phyloP scores from a whole-genome alignment of 2,888 invertebrate genomes.

The Caenorhabditis sulstoni region DNA sequence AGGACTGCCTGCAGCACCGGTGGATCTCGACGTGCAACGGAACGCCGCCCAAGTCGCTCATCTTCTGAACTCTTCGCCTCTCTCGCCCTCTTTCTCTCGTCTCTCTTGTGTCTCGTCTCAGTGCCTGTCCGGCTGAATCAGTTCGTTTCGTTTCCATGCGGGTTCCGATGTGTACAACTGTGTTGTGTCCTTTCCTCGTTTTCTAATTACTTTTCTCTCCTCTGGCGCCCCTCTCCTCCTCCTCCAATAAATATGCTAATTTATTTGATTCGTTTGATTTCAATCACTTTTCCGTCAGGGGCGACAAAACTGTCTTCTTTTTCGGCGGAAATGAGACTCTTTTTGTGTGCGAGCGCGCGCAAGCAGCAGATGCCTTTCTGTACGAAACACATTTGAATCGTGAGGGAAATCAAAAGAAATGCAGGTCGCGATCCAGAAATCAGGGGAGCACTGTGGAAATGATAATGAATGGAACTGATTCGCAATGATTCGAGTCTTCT shows the following conservation, averaged over 20 bases:
- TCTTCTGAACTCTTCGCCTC: slow-evolving; percentile 30
- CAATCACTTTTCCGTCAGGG: slow-evolving; percentile 46
- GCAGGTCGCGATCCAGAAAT: too few relatives aligned
- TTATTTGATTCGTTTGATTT: slow-evolving; percentile 46
- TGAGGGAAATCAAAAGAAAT: slow-evolving; percentile 31
- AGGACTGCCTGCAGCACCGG: slow-evolving; percentile 78
- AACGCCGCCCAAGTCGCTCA: slow-evolving; percentile 55
- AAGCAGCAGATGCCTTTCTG: not conserved
- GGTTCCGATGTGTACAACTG: slow-evolving; percentile 42
- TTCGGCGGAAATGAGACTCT: slow-evolving; percentile 35
- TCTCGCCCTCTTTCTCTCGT: not conserved
- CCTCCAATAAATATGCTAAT: slow-evolving; percentile 57
- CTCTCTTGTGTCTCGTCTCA: slow-evolving; percentile 17
- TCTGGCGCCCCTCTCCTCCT: slow-evolving; percentile 6
- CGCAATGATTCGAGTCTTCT: too few relatives aligned
- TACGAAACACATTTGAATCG: slow-evolving; percentile 27
- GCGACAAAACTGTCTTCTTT: too few relatives aligned
- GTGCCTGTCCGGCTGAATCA: slow-evolving; percentile 46
- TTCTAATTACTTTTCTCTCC: slow-evolving; percentile 48
- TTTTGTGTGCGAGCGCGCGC: slow-evolving; percentile 18
- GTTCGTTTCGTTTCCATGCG: slow-evolving; percentile 29
- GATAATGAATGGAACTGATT: too few relatives aligned
- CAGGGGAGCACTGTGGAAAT: too few relatives aligned
- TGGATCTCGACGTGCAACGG: slow-evolving; percentile 79
- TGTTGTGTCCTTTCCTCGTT: slow-evolving; percentile 13